phyloP scores from a whole-genome alignment of 2,888 invertebrate genomes.

The Pyrocoelia pectoralis region DNA sequence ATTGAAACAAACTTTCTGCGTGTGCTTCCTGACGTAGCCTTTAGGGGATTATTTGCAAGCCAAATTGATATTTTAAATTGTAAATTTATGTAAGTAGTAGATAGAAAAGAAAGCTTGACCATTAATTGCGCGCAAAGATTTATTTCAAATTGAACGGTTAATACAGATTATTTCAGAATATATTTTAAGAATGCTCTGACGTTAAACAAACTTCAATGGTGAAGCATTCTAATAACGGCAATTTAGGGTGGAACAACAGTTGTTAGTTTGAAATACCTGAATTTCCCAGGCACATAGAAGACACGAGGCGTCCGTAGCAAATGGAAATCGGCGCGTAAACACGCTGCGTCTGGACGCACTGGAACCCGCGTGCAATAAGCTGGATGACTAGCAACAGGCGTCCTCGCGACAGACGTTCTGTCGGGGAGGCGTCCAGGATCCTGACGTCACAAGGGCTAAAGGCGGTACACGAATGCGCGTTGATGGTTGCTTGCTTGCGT shows the following conservation, averaged over 20 bases:
- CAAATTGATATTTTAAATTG: conserved; percentile 66
- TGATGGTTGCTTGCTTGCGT: conserved; percentile 53
- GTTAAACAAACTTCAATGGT: conserved; percentile 15
- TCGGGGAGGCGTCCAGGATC: conserved; percentile 55
- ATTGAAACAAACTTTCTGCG: conserved; percentile 39
- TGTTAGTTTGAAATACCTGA: conserved; percentile 49
- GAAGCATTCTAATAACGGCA: conserved; percentile 3
- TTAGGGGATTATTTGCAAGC: conserved; percentile 60
- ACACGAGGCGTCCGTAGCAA: conserved; percentile 44
- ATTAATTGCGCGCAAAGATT: conserved; percentile 43
- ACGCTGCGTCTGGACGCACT: conserved; percentile 44
- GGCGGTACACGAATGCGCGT: conserved; percentile 58
- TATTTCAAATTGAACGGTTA: background rate
- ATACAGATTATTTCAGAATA: no score
- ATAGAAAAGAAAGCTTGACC: conserved; percentile 52
- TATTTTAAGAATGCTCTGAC: background rate
- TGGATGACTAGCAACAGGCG: conserved; percentile 62
- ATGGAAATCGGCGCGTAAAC: conserved; percentile 39
- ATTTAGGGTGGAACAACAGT: background rate
- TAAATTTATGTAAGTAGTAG: conserved; percentile 60
- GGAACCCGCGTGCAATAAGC: conserved; percentile 53
- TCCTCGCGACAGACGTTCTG: conserved; percentile 53
- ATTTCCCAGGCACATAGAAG: conserved; percentile 54
- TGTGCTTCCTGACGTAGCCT: conserved; percentile 33
- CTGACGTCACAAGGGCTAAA: conserved; percentile 56